Percentiles rank a stretch among this genome's conserved stretches.
Evolutionary conservation across 2,797 vertebrate genomes (phyloP).

Genomic region (Avahi laniger): DNA sequence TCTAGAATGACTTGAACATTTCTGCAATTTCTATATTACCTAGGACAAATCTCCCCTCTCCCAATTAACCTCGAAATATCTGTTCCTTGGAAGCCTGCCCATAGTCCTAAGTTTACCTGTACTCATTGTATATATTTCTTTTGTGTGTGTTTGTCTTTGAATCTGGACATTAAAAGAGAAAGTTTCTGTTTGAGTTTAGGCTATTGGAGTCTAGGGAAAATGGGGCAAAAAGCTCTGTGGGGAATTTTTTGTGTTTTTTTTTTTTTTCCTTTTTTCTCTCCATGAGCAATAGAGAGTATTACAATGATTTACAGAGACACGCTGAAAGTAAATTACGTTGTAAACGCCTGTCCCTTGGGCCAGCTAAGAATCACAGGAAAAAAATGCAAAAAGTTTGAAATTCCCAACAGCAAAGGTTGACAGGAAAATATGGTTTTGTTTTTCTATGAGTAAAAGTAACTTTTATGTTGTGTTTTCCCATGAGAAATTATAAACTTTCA

Average conservation of each 20-base stretch:
- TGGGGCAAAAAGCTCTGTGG: slow-evolving; percentile 74
- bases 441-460: slow-evolving; percentile 89
- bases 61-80: neutral
- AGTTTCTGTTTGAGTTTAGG: slow-evolving; percentile 6
- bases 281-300: slow-evolving; percentile 85
- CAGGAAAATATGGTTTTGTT: slow-evolving; percentile 91
- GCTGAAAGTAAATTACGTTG: slow-evolving; percentile 90
- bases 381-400: slow-evolving; percentile 90
- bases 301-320: slow-evolving; percentile 91
- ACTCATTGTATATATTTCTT: neutral
- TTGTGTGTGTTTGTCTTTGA: neutral
- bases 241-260: slow-evolving; percentile 34
- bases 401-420: slow-evolving; percentile 90
- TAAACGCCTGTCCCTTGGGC: slow-evolving; percentile 89
- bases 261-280: slow-evolving; percentile 5
- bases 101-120: slow-evolving; percentile 11
- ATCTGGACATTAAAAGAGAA: slow-evolving; percentile 9
- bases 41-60: neutral
- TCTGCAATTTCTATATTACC: neutral
- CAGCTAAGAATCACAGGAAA: slow-evolving; percentile 88
- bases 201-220: slow-evolving; percentile 72
- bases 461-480: slow-evolving; percentile 89
- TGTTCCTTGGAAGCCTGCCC: neutral
- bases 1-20: slow-evolving; percentile 6
- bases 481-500: slow-evolving; percentile 92